Base-by-base conservation (phyloP, 2,113 vertebrate species). In the Neoarius graeffei region DNA sequence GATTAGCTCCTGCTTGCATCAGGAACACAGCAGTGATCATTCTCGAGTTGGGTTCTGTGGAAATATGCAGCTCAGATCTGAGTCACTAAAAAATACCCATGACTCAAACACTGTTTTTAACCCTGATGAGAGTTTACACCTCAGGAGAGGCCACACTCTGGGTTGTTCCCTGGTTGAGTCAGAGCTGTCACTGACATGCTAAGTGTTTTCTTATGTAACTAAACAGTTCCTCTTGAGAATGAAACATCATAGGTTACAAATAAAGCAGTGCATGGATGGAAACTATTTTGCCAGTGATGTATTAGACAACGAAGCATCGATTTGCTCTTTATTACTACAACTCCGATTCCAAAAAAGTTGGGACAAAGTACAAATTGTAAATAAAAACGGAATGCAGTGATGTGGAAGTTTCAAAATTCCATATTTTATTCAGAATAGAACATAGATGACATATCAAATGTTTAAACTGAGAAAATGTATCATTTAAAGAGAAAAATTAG, bases 71-170 rank as follows among this genome's bases (percentile, higher is more conserved):
- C 86, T 59, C 59, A 64, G 85, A 86, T 87, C 42, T 87, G 56
- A 87, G 85, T 87, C 84, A 48, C 10, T 85, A 82, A 85, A 67
- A 64, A 88, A 85, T 84, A 82, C 56, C 85, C 57, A 86, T 88
- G 86, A 91, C 84, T 91, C 84, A 88, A 35, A 50, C 30, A 19
- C 52, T 84, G 5, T 74, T 90, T 66, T 77, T 50, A 69, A 19
- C 77, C 56, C 50, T 66, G 48, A 57, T 19, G n/a, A 69, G 25
- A 80, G 76, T 82, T 83, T 69, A 91, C 85, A 84, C 77, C 66
- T 84, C 27, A n/a, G 67, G 81, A 86, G 83, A 85, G 73, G 25
- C 59, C n/a, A 57, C 20, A 23, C 7, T 81, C 84, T 52, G 50
- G 77, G 74, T 27, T 81, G 64, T 88, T 88, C 80, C 60, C 60